A percentile compares a stretch with the other conserved stretches of the same genome.
Evolutionary conservation across 2,113 vertebrate species (phyloP).

Genomic region (Phalacrocorax aristotelis): DNA sequence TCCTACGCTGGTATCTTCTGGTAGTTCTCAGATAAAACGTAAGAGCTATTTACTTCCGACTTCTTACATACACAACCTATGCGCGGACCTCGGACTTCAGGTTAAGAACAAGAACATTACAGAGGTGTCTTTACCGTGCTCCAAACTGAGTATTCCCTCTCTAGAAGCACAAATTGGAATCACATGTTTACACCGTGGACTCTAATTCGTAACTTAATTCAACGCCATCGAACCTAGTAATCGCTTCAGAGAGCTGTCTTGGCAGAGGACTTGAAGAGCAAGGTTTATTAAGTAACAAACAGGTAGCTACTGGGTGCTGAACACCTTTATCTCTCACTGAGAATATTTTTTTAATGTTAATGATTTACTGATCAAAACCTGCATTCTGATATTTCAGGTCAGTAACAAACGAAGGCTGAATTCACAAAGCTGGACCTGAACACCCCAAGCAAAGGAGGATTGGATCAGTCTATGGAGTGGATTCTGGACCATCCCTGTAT

Average conservation of each 20-base stretch:
- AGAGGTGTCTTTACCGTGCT: neutral
- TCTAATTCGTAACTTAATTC: neutral
- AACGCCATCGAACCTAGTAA: accelerated
- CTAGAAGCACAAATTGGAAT: neutral
- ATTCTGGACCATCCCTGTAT: neutral
- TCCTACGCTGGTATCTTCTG: neutral
- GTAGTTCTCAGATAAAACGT: neutral
- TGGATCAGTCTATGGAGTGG: neutral
- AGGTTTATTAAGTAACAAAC: neutral
- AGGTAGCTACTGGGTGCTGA: neutral
- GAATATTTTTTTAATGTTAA: neutral
- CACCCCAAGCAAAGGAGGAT: neutral
- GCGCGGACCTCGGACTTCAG: neutral
- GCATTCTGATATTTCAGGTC: neutral
- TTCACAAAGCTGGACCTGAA: neutral
- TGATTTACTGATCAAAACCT: neutral
- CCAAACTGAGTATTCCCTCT: neutral
- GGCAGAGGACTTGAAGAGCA: neutral
- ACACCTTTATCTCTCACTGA: neutral
- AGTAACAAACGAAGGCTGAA: neutral
- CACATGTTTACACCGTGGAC: neutral
- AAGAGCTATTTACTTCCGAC: neutral
- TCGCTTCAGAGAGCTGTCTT: neutral
- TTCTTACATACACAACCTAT: neutral
- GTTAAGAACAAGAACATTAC: neutral